Evolutionary conservation across 2,797 vertebrate species (phyloP), one percentile per base, ranked within the genome.

Genomic region (Lophius americanus): DNA sequence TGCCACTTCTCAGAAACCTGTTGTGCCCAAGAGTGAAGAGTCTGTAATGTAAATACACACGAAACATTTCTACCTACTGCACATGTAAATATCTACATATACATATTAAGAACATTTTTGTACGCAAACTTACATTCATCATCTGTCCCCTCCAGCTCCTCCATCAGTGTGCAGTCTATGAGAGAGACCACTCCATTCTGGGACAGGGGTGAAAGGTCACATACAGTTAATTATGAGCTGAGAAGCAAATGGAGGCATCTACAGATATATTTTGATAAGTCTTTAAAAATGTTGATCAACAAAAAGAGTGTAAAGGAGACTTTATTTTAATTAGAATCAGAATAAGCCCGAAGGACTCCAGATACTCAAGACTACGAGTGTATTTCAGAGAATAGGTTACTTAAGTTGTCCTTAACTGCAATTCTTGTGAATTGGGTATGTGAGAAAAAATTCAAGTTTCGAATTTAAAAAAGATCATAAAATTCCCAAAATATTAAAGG

Each of bases 111-210:
- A 38, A 51, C 54, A 37, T 35, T 47, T 59, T 41, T 56, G 2
- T 4, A 10, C 8, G 42, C 42, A 43, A 43, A 91, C 96, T 78
- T 78, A 99, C 97, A 89, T 39, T 99, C 98, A 61, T 99, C 98
- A 0, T 99, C 97, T 0, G 95, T 92, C 63, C 92, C 95, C 86
- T 99, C 98, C 0, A 94, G 91, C 46, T 99, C 98, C 88, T 99
- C 98, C 84, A 99, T 87, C 84, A 99, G 92, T 3, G 97, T 98
- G 91, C 97, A 97, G 91, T 99, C 97, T 2, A 99, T 98, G 80
- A 99, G 96, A 0, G 98, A 98, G 60, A 97, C 91, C 11, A 98
- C 96, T 1, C 98, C 97, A 0, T 98, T 99, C 98, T 99, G 89
- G 7, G 37, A 69, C 32, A 53, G 35, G 44, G 51, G 42, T 56